A percentile compares a stretch with the other conserved stretches of the same genome.
These are phyloP conservation scores for Uria aalge DNA, from an alignment of 2,113 vertebrate species.

Conservation along the genomic window DNA sequence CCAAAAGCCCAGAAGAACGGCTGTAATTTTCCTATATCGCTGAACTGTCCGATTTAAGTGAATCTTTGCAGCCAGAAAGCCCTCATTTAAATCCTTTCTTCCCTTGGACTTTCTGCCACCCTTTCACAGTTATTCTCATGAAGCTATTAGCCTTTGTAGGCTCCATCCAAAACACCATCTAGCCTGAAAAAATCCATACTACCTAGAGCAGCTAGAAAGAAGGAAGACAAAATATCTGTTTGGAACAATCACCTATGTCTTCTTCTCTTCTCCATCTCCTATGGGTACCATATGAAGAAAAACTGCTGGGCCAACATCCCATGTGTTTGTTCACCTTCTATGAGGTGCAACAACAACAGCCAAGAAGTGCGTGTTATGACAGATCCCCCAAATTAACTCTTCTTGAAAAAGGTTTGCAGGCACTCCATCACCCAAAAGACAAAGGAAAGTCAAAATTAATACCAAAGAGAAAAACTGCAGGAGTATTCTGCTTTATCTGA, in stretches of 20 bases:
- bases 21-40: not conserved
- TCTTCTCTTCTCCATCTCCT: not conserved
- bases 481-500: not conserved
- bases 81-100: not conserved
- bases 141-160: not conserved
- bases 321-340: rapidly evolving
- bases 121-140: not conserved
- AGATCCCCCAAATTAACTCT: not conserved
- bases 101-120: not conserved
- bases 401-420: not conserved
- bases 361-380: not conserved
- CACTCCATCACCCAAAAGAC: not conserved
- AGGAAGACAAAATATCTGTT: not conserved
- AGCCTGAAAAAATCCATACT: not conserved
- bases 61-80: not conserved
- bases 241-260: not conserved
- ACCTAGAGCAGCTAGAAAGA: not conserved
- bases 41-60: not conserved
- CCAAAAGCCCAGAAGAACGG: not conserved
- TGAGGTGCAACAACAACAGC: not conserved
- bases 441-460: not conserved
- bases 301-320: not conserved
- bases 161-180: not conserved
- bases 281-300: not conserved
- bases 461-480: not conserved